These are phyloP conservation scores for Uria lomvia DNA, from an alignment of 2,113 vertebrate genomes.

Conservation along the genomic window DNA sequence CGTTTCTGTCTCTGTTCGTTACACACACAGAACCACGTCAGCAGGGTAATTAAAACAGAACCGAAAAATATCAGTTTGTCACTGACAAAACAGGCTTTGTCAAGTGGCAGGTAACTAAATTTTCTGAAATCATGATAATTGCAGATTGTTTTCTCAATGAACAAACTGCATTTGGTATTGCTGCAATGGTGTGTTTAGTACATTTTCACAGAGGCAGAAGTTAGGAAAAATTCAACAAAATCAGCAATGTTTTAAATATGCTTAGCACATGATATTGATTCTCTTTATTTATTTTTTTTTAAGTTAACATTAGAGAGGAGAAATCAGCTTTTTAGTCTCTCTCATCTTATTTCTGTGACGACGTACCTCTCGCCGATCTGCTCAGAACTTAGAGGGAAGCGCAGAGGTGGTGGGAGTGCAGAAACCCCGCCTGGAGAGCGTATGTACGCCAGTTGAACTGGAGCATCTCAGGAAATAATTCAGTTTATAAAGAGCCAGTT, in stretches of 20 bases:
- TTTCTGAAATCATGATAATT: not conserved
- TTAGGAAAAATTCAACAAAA: not conserved
- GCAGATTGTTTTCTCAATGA: not conserved
- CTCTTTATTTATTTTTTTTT: not conserved
- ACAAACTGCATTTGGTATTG: not conserved
- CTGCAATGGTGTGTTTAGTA: not conserved
- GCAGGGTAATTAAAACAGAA: not conserved
- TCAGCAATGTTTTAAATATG: not conserved
- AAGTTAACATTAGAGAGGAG: not conserved
- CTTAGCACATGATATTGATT: not conserved
- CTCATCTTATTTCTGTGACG: not conserved
- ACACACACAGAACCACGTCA: rapidly evolving
- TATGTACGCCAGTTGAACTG: not conserved
- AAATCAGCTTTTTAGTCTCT: not conserved
- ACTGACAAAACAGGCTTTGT: not conserved
- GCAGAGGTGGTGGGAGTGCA: not conserved
- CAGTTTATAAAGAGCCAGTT: not conserved
- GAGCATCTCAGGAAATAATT: not conserved
- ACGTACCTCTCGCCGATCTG: not conserved
- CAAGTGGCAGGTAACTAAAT: not conserved
- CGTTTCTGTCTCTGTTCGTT: rapidly evolving
- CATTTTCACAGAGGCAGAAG: not conserved
- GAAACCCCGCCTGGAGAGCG: not conserved
- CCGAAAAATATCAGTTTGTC: not conserved
- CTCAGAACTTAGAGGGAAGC: not conserved